Percentiles rank a stretch among this genome's conserved stretches.
phyloP scores from a whole-genome alignment of 2,797 vertebrate genomes.

The Rhinogobio ventralis region DNA sequence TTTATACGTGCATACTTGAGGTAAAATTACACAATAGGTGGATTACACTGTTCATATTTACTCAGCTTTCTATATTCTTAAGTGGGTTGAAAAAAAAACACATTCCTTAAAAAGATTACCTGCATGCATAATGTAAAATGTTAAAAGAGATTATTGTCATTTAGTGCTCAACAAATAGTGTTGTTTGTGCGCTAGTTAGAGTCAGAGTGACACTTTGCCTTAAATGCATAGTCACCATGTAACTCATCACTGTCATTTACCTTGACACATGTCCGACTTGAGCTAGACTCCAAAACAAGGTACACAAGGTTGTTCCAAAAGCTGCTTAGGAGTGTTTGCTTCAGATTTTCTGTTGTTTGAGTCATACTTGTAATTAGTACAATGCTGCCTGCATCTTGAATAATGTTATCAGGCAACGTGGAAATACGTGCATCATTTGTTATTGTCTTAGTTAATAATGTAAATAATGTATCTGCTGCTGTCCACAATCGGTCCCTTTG shows the following conservation, averaged over 20 bases:
- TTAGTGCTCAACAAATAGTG: conserved; percentile 20
- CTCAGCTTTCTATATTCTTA: conserved; percentile 1
- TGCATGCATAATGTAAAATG: conserved; percentile 29
- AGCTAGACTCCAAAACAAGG: conserved; percentile 4
- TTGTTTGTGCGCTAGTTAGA: conserved; percentile 37
- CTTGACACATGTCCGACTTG: conserved; percentile 35
- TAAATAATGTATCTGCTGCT: neutral
- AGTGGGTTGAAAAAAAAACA: neutral
- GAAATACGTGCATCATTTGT: neutral
- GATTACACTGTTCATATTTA: conserved; percentile 32
- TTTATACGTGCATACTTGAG: conserved; percentile 2
- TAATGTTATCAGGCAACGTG: neutral
- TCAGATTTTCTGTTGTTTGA: neutral
- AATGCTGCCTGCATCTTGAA: neutral
- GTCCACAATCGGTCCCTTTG: neutral
- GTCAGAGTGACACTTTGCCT: conserved; percentile 41
- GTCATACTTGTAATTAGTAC: neutral
- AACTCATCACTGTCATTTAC: conserved; percentile 37
- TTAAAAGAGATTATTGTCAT: conserved; percentile 53
- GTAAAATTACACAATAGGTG: conserved; percentile 43
- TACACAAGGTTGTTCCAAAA: neutral
- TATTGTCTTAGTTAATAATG: neutral
- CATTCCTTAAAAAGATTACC: conserved; percentile 2
- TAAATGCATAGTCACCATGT: conserved; percentile 30
- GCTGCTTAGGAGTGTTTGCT: neutral